Base-by-base conservation (phyloP, 1,140 invertebrate genomes). In the Periplaneta americana region DNA sequence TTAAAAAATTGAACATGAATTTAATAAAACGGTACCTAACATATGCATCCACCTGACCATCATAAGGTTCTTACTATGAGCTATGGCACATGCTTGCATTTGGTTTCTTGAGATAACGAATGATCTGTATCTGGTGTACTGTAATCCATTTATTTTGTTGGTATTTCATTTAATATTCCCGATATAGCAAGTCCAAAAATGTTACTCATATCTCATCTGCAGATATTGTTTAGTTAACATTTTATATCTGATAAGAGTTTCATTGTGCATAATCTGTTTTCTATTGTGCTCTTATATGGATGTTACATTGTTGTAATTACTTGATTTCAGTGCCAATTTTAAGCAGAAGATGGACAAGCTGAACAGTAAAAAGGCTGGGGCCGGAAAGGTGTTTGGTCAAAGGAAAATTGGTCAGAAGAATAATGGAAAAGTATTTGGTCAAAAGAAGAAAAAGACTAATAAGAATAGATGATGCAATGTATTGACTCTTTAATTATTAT, bases 311-410 rank as follows among this genome's bases (percentile, higher is more conserved):
- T 66, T 66, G 22, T 76, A 17, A 9, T 75, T 57, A 1, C 48
- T 66, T 66, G 8, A 28, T 66, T 80, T 39, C 37, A 80, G 79
- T 35, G 79, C 79, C 79, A 80, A 80, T 35, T n/a, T 66, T 48
- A 57, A 80, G 48, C 79, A 80, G 79, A 80, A 80, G 28, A 57
- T 74, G 79, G 66, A 80, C 57, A 57, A 10, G 34, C 18, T 74
- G 34, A 74, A 28, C 18, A 80, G 32, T 18, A 80, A 74, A 34
- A 74, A 35, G 39, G 57, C 1, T 6, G 57, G 57, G 22, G 10
- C 34, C 32, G 48, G 31, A 35, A 80, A 80, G 66, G 6, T 8
- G 8, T 74, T 74, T 74, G 79, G 34, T 11, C 34, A 48, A 48
- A 74, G 66, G 8, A 80, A 74, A 28, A 80, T 34, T 39, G 77